Percentiles rank a stretch among this genome's conserved stretches.
Evolutionary conservation across 2,888 invertebrate species (phyloP).

Genomic region (Chouioia cunea): DNA sequence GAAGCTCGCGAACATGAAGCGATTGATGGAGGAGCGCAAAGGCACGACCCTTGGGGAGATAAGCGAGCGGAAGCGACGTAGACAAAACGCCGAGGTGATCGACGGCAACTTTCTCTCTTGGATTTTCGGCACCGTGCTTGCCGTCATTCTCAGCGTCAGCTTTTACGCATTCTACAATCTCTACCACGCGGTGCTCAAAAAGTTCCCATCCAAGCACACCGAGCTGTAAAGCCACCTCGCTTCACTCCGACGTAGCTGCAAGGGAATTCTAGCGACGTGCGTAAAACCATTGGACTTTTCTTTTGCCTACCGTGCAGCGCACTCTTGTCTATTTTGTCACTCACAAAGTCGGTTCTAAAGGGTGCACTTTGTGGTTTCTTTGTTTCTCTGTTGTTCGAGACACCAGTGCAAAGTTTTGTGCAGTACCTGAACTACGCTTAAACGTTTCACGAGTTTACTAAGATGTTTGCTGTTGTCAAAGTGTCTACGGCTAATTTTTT

Average conservation of each 20-base stretch:
- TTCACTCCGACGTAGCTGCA: not conserved
- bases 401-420: too few species aligned
- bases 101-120: conserved; percentile 87
- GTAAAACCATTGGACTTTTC: too few species aligned
- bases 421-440: too few species aligned
- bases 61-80: conserved; percentile 65
- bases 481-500: too few species aligned
- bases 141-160: conserved; percentile 85
- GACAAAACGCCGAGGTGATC: conserved; percentile 72
- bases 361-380: too few species aligned
- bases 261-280: too few species aligned
- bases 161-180: conserved; percentile 89
- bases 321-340: too few species aligned
- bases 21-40: conserved; percentile 81
- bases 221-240: conserved; percentile 75
- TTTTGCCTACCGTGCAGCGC: too few species aligned
- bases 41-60: conserved; percentile 70
- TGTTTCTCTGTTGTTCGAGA: too few species aligned
- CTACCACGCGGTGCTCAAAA: conserved; percentile 83
- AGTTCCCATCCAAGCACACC: conserved; percentile 84
- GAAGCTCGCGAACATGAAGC: conserved; percentile 83
- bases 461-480: too few species aligned
- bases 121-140: conserved; percentile 83
- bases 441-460: too few species aligned
- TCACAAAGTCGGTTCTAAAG: too few species aligned